phyloP scores from a whole-genome alignment of 2,888 invertebrate genomes.

The Epistrophe eligans region DNA sequence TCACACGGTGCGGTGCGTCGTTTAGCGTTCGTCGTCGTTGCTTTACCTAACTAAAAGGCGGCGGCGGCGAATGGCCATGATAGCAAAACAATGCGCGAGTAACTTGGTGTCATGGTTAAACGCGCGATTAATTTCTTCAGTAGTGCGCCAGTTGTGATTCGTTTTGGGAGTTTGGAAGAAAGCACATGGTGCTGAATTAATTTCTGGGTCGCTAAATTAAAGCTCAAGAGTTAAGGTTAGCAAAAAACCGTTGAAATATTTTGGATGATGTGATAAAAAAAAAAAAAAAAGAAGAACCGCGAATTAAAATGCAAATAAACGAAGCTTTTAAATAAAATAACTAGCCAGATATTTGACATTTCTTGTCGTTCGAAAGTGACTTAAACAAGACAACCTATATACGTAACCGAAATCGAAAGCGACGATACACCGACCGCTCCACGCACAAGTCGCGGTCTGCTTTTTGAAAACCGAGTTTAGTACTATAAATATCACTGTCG shows the following conservation, averaged over 20 bases:
- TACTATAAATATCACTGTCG: neutral
- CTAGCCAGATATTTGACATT: conserved; percentile 67
- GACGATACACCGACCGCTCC: neutral
- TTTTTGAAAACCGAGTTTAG: conserved; percentile 18
- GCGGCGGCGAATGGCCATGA: neutral
- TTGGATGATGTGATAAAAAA: conserved; percentile 16
- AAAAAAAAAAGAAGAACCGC: conserved; percentile 21
- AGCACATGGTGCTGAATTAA: conserved; percentile 34
- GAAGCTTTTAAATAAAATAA: conserved; percentile 69
- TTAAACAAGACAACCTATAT: neutral
- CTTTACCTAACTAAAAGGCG: neutral
- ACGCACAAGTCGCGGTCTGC: conserved; percentile 6
- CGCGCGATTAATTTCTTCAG: conserved; percentile 33
- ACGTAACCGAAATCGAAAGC: neutral
- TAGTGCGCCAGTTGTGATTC: conserved; percentile 54
- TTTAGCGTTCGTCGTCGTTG: neutral
- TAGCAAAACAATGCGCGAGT: conserved; percentile 35
- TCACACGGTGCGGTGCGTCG: conserved; percentile 5
- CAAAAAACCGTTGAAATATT: neutral
- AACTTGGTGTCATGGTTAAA: conserved; percentile 64
- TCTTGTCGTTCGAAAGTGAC: conserved; percentile 44
- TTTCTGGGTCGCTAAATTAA: conserved; percentile 53
- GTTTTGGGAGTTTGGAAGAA: conserved; percentile 37
- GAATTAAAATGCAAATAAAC: conserved; percentile 25
- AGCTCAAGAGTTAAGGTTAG: conserved; percentile 7